Conservation (phyloP, 2,797 vertebrate species). For the Glossophaga mutica region DNA sequence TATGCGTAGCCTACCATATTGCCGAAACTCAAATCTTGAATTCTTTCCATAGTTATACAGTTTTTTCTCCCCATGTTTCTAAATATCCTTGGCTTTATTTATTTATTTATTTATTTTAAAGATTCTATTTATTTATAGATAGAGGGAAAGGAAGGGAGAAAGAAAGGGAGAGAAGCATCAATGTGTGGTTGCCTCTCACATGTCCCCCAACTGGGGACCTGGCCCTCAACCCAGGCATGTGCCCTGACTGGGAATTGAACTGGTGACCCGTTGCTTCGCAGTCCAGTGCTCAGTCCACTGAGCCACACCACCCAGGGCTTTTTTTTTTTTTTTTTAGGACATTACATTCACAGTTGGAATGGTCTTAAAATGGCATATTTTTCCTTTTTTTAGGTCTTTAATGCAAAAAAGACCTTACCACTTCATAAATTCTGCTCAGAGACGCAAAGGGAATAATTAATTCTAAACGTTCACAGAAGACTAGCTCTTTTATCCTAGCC, state of each 20-base stretch:
- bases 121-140: no score
- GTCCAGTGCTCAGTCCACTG: no score
- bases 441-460: constrained; percentile 51
- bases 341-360: constrained; percentile 28
- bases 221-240: no score
- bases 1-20: neutral
- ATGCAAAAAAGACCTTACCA: constrained; percentile 4
- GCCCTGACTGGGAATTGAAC: no score
- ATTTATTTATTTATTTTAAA: neutral
- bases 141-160: no score
- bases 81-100: constrained; percentile 19
- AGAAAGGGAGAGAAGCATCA: no score
- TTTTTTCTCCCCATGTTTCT: neutral
- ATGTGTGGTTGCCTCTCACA: no score
- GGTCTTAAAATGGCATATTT: constrained; percentile 46
- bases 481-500: constrained; percentile 32
- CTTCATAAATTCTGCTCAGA: constrained; percentile 51
- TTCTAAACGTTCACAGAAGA: constrained; percentile 38
- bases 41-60: constrained; percentile 7
- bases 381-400: constrained; percentile 32
- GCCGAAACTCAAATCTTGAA: constrained; percentile 20
- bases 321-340: neutral
- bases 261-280: no score
- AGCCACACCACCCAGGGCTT: no score
- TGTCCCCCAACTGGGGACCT: no score